Conservation (phyloP, 2,888 invertebrate genomes). For the Lasioglossum morio region DNA sequence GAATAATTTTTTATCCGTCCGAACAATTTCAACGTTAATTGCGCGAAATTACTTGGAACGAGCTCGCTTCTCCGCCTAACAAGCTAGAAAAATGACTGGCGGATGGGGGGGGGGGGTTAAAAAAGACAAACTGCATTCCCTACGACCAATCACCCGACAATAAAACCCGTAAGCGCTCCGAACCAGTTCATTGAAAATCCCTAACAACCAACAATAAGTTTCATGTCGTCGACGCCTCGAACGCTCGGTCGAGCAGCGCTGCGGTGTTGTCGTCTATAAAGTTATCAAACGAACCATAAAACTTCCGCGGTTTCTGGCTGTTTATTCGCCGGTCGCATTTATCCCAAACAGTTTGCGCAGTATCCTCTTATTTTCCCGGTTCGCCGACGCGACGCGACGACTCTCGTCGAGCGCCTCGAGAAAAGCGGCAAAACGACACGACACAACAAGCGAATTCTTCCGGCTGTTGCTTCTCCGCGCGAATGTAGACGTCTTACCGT, state of each 20-base stretch:
- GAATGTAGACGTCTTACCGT: conserved; percentile 1
- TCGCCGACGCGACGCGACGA: background rate
- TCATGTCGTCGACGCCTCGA: background rate
- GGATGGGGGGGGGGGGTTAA: background rate
- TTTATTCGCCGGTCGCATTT: background rate
- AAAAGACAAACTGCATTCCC: background rate
- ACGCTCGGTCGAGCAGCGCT: too few species aligned
- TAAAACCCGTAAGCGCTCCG: background rate
- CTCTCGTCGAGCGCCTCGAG: background rate
- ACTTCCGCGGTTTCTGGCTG: background rate
- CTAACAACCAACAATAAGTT: conserved; percentile 1
- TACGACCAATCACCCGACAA: background rate
- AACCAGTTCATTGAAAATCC: background rate
- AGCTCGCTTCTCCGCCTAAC: background rate
- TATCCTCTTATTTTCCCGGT: background rate
- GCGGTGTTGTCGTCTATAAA: background rate
- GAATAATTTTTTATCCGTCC: too few species aligned
- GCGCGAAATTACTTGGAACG: background rate
- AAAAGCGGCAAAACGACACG: background rate
- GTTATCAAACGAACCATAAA: conserved; percentile 5
- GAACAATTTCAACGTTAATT: too few species aligned
- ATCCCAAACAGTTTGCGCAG: background rate
- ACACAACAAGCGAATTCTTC: conserved; percentile 1
- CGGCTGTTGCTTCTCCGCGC: background rate
- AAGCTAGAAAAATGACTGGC: background rate